Base-by-base conservation (phyloP, 2,888 invertebrate species). In the Sphecodes monilicornis region DNA sequence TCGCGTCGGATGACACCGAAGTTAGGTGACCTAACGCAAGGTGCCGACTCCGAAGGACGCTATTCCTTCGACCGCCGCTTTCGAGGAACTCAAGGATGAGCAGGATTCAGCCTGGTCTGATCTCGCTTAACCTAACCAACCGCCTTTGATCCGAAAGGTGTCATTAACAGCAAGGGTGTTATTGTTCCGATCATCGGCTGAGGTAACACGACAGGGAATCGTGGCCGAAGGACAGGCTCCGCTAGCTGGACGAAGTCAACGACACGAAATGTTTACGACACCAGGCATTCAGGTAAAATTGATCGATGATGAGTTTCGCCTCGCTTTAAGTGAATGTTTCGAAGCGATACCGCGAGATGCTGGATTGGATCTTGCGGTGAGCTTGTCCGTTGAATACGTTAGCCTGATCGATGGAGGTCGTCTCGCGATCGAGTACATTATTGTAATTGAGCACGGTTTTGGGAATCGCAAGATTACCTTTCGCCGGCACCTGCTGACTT, bases 191-290 rank as follows among this genome's bases (percentile, higher is more conserved):
- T 79, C 73, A 73, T 32, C 13, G 54, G 50, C 60, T 73, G 76
- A 76, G 71, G 76, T 57, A 76, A 83, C 26, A 50, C 70, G 32
- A 18, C 39, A 46, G 43, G 18, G 60, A 43, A 71, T 43, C n/a
- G 36, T n/a, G 36, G 54, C 18, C 71, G 85, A 88, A 88, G 88
- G 88, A 88, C 83, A 57, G 10, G 32, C 54, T 26, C 69, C 70
- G 46, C 57, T 57, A 32, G 16, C 6, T 46, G 13, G 29, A 10
- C 26, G 54, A 8, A 46, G 75, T 43, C 46, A 57, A 5, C 10
- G 78, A 32, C 60, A 36, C 70, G 8, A 16, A 11, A 29, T 54
- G 77, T 82, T 73, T 66, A 43, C 54, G 74, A 79, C 64, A 64
- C 2, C 36, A 32, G 22, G 29, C 57, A 41, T 82, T 54, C 71